phyloP scores from a whole-genome alignment of 2,797 vertebrate genomes.

The Gallirallus australis region DNA sequence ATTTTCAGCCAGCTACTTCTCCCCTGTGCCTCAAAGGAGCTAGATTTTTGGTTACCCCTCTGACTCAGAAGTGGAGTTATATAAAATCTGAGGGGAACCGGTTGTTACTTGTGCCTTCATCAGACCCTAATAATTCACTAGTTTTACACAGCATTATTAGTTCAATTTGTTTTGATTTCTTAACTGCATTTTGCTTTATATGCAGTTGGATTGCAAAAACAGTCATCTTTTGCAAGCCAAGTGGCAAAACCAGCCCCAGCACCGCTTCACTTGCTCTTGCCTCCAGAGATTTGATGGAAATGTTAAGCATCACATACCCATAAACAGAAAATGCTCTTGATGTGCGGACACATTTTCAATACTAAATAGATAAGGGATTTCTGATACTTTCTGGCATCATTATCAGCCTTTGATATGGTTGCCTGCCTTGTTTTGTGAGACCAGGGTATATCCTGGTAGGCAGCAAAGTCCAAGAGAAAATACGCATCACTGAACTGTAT shows the following conservation, averaged over 20 bases:
- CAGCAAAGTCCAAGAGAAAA: background rate
- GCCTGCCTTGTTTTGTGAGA: background rate
- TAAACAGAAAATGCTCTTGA: background rate
- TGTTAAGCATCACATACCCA: background rate
- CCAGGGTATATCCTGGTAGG: background rate
- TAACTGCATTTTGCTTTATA: background rate
- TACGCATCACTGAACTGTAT: background rate
- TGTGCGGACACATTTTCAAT: background rate
- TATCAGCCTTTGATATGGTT: background rate
- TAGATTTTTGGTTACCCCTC: background rate
- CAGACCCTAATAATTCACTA: background rate
- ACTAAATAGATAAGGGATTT: background rate
- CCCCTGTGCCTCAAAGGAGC: background rate
- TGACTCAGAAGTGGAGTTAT: background rate
- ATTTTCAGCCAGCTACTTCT: background rate
- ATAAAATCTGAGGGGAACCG: background rate
- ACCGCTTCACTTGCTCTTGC: background rate
- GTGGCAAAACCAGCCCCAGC: background rate
- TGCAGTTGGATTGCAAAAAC: background rate
- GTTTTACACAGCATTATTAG: background rate
- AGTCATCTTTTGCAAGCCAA: background rate
- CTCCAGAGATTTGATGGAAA: background rate
- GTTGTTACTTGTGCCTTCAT: background rate
- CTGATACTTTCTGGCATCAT: background rate
- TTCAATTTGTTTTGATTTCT: background rate